Conservation (phyloP, 2,888 invertebrate genomes). For the Cephonodes hylas region DNA sequence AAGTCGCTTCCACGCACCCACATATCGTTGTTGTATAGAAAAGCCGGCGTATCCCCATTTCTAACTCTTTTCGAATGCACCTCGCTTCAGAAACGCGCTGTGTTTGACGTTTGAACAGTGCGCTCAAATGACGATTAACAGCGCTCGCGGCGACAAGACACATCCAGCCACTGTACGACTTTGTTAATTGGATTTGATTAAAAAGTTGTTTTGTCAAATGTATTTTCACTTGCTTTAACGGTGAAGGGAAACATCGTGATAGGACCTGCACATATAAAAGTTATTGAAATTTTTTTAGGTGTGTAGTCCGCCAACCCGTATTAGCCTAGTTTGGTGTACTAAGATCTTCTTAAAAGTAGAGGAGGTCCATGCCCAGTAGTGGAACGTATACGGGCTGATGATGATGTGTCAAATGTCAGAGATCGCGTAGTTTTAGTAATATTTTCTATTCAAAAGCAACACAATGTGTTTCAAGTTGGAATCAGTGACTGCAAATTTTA, state of each 20-base stretch:
- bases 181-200: constrained; percentile 30
- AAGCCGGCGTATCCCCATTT: constrained; percentile 28
- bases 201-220: constrained; percentile 19
- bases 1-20: constrained; percentile 11
- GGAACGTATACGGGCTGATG: no score
- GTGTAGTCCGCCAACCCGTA: no score
- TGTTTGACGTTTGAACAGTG: constrained; percentile 40
- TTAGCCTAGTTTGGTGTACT: no score
- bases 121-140: constrained; percentile 33
- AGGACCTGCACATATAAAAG: no score
- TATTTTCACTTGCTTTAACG: no score
- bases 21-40: constrained; percentile 29
- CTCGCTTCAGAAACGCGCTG: constrained; percentile 34
- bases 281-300: no score
- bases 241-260: no score
- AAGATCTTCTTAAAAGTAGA: no score
- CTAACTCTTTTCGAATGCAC: constrained; percentile 45
- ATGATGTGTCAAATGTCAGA: not conserved
- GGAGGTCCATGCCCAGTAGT: no score
- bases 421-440: not conserved
- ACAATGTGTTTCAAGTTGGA: not conserved
- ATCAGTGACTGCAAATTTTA: not conserved
- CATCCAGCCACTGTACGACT: constrained; percentile 26
- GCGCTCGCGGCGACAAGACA: constrained; percentile 17
- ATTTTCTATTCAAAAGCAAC: not conserved